phyloP scores from a whole-genome alignment of 2,797 vertebrate genomes.

The Erpetoichthys calabaricus region DNA sequence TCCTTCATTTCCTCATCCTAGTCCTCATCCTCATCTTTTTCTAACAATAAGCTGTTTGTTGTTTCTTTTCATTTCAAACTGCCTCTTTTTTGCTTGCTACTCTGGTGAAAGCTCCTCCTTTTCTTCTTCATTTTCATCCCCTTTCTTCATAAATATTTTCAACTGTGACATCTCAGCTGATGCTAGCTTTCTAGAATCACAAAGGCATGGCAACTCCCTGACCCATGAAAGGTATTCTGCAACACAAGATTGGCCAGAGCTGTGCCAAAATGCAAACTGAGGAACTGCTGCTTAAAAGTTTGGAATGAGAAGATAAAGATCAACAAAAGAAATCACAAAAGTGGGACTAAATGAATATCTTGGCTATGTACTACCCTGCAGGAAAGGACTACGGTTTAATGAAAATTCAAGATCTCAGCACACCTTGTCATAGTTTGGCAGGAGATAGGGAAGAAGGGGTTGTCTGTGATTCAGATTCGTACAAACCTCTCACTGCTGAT shows the following conservation, averaged over 20 bases:
- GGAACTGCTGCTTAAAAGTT: constrained; percentile 29
- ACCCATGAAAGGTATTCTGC: constrained; percentile 86
- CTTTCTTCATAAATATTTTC: too few relatives aligned
- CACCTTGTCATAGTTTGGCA: constrained; percentile 84
- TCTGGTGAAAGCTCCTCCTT: too few relatives aligned
- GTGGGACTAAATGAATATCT: constrained; percentile 98
- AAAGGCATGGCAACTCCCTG: constrained; percentile 62
- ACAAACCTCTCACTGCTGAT: constrained; percentile 55
- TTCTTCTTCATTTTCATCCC: too few relatives aligned
- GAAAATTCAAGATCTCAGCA: constrained; percentile 97
- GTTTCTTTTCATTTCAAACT: too few relatives aligned
- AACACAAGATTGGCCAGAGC: constrained; percentile 58
- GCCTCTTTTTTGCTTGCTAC: too few relatives aligned
- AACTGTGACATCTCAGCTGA: too few relatives aligned
- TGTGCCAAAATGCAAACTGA: constrained; percentile 28
- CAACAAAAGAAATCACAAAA: constrained; percentile 85
- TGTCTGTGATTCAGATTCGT: constrained; percentile 73
- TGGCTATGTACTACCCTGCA: constrained; percentile 88
- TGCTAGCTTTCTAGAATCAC: constrained; percentile 12
- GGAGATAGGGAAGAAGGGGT: constrained; percentile 68
- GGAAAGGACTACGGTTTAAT: constrained; percentile 96
- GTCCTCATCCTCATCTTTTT: too few relatives aligned
- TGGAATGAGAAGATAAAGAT: constrained; percentile 39
- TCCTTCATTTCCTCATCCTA: too few relatives aligned
- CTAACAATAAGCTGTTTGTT: too few relatives aligned